Evolutionary conservation across 1,140 invertebrate species (phyloP).

Genomic region (Ostrea denselamellosa): DNA sequence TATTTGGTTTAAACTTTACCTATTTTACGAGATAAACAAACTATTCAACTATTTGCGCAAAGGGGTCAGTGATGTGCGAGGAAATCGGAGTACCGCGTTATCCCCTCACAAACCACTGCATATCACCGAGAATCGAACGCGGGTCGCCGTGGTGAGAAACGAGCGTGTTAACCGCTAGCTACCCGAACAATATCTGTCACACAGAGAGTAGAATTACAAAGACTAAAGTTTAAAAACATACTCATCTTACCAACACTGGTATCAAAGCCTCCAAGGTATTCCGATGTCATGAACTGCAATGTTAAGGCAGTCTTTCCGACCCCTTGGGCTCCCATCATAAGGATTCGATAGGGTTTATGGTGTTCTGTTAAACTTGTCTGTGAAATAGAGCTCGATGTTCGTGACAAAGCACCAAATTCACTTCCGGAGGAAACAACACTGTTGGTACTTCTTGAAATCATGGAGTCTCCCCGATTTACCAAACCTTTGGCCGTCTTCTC

Average conservation of each 20-base stretch:
- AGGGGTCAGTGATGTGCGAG: no score
- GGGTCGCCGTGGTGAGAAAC: no score
- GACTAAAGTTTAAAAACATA: conserved; percentile 28
- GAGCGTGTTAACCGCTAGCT: no score
- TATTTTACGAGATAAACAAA: no score
- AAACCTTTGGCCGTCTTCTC: conserved; percentile 93
- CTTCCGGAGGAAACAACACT: conserved; percentile 88
- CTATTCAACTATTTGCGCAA: no score
- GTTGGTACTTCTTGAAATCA: conserved; percentile 81
- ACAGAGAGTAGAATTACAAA: not conserved
- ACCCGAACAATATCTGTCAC: no score
- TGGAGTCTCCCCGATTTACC: conserved; percentile 95
- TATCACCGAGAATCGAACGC: no score
- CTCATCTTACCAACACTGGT: conserved; percentile 79
- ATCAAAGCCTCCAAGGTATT: conserved; percentile 95
- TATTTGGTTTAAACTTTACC: no score
- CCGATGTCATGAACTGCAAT: conserved; percentile 95
- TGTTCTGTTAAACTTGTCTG: conserved; percentile 51
- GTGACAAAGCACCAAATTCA: conserved; percentile 54
- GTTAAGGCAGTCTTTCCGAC: conserved; percentile 93
- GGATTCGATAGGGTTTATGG: conserved; percentile 83
- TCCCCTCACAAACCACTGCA: no score
- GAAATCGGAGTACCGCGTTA: no score
- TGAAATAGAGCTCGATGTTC: conserved; percentile 60
- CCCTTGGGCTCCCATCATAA: conserved; percentile 90